Base-by-base conservation (phyloP, 2,797 vertebrate species). In the Gobionotothen gibberifrons region DNA sequence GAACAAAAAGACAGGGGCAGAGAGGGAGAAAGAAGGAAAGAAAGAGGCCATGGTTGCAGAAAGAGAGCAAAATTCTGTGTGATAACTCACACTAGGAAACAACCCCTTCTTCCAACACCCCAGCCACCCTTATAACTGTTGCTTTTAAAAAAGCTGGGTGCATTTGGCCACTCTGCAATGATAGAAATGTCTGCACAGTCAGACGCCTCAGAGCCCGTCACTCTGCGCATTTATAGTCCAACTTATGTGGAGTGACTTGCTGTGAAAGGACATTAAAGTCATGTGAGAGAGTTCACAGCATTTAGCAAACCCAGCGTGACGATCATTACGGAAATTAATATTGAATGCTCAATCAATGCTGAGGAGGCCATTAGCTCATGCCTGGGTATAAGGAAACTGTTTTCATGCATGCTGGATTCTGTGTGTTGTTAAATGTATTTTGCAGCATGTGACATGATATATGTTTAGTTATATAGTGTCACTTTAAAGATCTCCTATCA, bases 91-190 rank as follows among this genome's bases (percentile, higher is more conserved):
- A 42, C 46, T 0, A 9, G 62, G 62, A 54, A 82, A 70, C 44
- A 59, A 47, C n/a, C 58, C 69, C 57, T 61, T 43, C 69, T 48
- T 54, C 56, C 19, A 29, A 60, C 47, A 32, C 53, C 63, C 57
- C 19, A 19, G 1, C 32, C 32, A 13, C 62, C 70, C 74, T 88
- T 80, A 81, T 60, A 85, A 74, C 83, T 81, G 76, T 79, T 53
- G 83, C 65, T 57, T 87, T 81, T 88, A 89, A 90, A 92, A 89
- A 92, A 91, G 87, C 89, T 48, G 46, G 80, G 78, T 85, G 79
- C 88, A 89, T 88, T 87, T 81, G 79, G 72, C 81, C 83, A 82
- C 88, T 88, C 87, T 87, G 85, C 82, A 84, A 84, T 79, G 86
- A 87, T 84, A 85, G 76, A 87, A 85, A 76, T 56, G 84, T 85